A percentile compares a stretch with the other conserved stretches of the same genome.
These are phyloP conservation scores for Priocnemis perturbator DNA, from an alignment of 2,888 invertebrate genomes.

Conservation along the genomic window DNA sequence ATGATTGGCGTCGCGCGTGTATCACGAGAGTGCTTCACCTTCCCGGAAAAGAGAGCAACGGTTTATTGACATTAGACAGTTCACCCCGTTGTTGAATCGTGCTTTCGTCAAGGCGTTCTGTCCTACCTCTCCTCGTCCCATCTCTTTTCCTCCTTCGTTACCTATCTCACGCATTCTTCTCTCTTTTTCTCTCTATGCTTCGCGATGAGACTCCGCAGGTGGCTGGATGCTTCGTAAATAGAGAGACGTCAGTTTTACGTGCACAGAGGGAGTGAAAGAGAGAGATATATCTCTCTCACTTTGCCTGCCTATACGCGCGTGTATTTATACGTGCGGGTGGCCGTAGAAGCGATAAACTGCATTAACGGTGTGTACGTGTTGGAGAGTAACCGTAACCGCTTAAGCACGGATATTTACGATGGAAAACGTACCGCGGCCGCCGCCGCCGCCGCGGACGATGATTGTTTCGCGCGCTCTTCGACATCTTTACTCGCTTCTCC, in stretches of 20 bases:
- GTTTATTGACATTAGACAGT: conserved; percentile 47
- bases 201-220: conserved; percentile 38
- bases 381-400: no score
- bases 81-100: conserved; percentile 7
- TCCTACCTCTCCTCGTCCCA: no score
- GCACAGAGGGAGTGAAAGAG: no score
- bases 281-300: conserved; percentile 15
- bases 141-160: neutral
- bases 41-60: conserved; percentile 35
- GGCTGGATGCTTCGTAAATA: conserved; percentile 32
- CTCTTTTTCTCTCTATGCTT: neutral
- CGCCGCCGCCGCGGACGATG: no score
- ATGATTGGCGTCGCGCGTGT: conserved; percentile 18
- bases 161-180: conserved; percentile 6
- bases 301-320: conserved; percentile 18
- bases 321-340: conserved; percentile 3
- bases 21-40: conserved; percentile 36
- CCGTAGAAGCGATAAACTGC: no score
- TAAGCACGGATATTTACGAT: no score
- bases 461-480: no score
- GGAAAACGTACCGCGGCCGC: no score
- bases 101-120: neutral
- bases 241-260: neutral
- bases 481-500: no score
- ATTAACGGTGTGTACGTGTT: no score